Conservation (phyloP, 1,140 invertebrate genomes). For the Heliconius nattereri region DNA sequence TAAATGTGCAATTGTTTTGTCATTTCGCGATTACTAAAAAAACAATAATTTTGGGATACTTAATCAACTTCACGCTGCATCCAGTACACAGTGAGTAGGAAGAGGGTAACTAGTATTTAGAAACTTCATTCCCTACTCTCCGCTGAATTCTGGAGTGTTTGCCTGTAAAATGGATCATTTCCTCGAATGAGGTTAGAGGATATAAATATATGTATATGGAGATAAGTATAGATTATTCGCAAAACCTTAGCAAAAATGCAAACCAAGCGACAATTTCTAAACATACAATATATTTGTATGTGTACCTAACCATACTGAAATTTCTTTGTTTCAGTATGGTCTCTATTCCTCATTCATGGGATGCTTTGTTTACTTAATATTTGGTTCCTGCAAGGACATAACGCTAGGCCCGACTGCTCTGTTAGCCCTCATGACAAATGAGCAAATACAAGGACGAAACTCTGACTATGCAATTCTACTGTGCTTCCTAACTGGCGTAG, state of each 20-base stretch:
- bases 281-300: not conserved
- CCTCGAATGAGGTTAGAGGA: too few species aligned
- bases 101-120: too few species aligned
- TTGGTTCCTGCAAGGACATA: conserved; percentile 95
- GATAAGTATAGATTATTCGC: too few species aligned
- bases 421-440: conserved; percentile 91
- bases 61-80: too few species aligned
- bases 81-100: too few species aligned
- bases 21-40: too few species aligned
- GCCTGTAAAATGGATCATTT: too few species aligned
- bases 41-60: not conserved
- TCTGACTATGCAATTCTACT: conserved; percentile 91
- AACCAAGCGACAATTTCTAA: not conserved
- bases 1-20: not conserved
- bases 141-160: too few species aligned
- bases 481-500: conserved; percentile 90
- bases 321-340: conserved; percentile 87
- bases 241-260: not conserved
- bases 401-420: conserved; percentile 94
- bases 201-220: too few species aligned
- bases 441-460: conserved; percentile 85
- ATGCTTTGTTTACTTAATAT: conserved; percentile 93
- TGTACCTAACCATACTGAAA: not conserved
- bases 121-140: too few species aligned
- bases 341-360: conserved; percentile 96